A percentile compares a stretch with the other conserved stretches of the same genome.
phyloP scores from a whole-genome alignment of 30 jellyfish, hydroid and myxozoan species.

The Aurelia sp. region DNA sequence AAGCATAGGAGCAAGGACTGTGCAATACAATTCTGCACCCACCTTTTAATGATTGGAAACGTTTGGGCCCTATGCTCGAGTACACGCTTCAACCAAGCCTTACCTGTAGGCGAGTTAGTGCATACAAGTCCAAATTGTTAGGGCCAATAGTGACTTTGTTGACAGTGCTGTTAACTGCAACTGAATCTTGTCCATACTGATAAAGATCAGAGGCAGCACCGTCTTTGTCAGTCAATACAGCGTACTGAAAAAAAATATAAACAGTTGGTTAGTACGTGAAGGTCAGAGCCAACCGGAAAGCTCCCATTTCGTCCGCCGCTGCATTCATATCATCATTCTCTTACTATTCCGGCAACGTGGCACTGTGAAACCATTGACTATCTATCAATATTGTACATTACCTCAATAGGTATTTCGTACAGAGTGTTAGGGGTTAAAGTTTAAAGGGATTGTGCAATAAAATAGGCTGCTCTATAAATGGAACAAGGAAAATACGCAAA shows the following conservation, averaged over 20 bases:
- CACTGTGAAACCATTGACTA: too few species aligned
- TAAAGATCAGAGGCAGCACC: background rate
- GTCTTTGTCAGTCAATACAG: background rate
- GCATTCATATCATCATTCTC: background rate
- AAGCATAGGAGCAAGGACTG: too few species aligned
- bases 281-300: background rate
- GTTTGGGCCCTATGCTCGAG: too few species aligned
- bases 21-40: too few species aligned
- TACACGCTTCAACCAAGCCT: background rate
- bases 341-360: too few species aligned
- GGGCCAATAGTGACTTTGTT: constrained; percentile 17
- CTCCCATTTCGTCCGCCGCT: background rate
- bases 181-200: constrained; percentile 22
- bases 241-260: constrained; percentile 15
- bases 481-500: too few species aligned
- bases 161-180: background rate
- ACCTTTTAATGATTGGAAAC: too few species aligned
- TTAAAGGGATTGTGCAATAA: too few species aligned
- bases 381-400: too few species aligned
- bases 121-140: constrained; percentile 2
- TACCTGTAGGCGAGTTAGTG: constrained; percentile 8
- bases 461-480: too few species aligned
- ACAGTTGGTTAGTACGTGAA: background rate
- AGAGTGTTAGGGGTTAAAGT: too few species aligned
- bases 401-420: too few species aligned